phyloP scores from a whole-genome alignment of 2,113 vertebrate species.

The Thamnaconus septentrionalis region DNA sequence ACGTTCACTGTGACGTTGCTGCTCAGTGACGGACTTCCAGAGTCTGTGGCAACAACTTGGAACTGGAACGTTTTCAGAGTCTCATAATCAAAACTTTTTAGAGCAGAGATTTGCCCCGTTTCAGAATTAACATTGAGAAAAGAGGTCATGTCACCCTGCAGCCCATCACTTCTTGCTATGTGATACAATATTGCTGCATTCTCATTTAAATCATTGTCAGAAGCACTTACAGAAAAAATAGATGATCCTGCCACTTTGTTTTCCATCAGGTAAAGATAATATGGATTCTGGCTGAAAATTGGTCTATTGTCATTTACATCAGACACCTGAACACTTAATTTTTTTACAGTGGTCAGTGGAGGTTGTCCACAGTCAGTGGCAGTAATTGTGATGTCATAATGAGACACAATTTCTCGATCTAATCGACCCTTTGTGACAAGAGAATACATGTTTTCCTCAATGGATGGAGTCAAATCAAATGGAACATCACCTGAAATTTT shows the following conservation, averaged over 20 bases:
- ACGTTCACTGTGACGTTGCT: constrained; percentile 60
- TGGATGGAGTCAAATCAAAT: constrained; percentile 70
- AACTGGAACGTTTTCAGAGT: constrained; percentile 67
- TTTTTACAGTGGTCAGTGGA: constrained; percentile 49
- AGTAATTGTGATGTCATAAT: constrained; percentile 67
- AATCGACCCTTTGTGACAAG: constrained; percentile 68
- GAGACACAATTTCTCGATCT: constrained; percentile 67
- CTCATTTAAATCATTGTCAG: constrained; percentile 66
- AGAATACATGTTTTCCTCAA: constrained; percentile 71
- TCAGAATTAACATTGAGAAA: constrained; percentile 73
- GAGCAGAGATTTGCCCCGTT: constrained; percentile 57
- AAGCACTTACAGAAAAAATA: constrained; percentile 68
- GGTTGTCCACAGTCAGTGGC: constrained; percentile 73
- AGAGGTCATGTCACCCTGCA: constrained; percentile 49
- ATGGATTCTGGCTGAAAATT: constrained; percentile 63
- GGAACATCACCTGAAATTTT: constrained; percentile 48
- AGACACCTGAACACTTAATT: constrained; percentile 63
- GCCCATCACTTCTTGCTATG: constrained; percentile 42
- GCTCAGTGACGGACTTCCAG: constrained; percentile 61
- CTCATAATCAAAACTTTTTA: constrained; percentile 76
- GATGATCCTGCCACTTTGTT: constrained; percentile 72
- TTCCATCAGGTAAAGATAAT: constrained; percentile 73
- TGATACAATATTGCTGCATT: constrained; percentile 61
- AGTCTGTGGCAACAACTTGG: constrained; percentile 65
- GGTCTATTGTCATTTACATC: constrained; percentile 80